These are phyloP conservation scores for Podarcis siculus DNA, from an alignment of 2,797 vertebrate species.

Conservation along the genomic window DNA sequence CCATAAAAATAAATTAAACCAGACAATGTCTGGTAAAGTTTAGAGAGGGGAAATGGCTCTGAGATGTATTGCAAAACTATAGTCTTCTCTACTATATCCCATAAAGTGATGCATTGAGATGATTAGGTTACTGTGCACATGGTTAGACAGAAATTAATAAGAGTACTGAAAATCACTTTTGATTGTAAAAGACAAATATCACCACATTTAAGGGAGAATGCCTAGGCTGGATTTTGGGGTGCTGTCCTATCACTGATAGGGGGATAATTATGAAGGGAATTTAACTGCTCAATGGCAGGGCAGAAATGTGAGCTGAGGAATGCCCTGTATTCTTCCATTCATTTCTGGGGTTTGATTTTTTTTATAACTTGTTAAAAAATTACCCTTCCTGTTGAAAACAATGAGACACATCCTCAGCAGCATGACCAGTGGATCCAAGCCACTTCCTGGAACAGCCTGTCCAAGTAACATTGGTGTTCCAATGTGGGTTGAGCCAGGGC, in stretches of 20 bases:
- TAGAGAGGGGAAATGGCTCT: constrained; percentile 62
- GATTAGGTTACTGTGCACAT: constrained; percentile 53
- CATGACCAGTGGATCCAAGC: too few species aligned
- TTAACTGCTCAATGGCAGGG: too few species aligned
- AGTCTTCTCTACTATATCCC: constrained; percentile 39
- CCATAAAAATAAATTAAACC: constrained; percentile 74
- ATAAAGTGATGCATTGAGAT: constrained; percentile 50
- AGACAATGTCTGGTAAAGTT: constrained; percentile 76
- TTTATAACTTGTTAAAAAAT: too few species aligned
- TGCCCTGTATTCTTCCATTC: too few species aligned
- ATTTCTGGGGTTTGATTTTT: too few species aligned
- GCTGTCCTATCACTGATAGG: background rate
- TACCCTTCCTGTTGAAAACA: too few species aligned
- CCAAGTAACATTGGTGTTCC: too few species aligned
- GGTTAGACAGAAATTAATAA: constrained; percentile 44
- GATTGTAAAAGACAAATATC: constrained; percentile 23
- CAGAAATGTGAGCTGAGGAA: too few species aligned
- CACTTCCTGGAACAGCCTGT: too few species aligned
- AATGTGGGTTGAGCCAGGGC: too few species aligned
- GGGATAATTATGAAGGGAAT: too few species aligned
- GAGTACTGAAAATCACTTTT: constrained; percentile 42
- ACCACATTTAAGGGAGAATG: constrained; percentile 8
- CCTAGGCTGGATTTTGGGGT: background rate
- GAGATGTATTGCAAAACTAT: constrained; percentile 50
- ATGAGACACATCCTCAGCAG: too few species aligned